These are phyloP conservation scores for Chrosomus eos DNA, from an alignment of 2,797 vertebrate species.

Conservation along the genomic window DNA sequence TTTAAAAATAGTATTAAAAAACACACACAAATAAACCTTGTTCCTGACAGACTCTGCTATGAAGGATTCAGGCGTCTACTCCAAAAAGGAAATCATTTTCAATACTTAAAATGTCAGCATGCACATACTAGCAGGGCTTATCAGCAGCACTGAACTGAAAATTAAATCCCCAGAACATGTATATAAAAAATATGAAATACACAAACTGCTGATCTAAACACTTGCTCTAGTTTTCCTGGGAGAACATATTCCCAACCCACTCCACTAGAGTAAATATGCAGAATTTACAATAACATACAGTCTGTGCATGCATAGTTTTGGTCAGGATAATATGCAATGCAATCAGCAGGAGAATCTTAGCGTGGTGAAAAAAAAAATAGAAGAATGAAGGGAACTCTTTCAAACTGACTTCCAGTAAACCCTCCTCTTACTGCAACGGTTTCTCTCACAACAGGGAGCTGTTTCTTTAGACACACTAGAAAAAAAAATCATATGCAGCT, in stretches of 20 bases:
- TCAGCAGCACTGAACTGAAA: conserved; percentile 7
- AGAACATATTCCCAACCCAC: background rate
- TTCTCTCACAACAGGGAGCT: conserved; percentile 46
- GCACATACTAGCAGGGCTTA: background rate
- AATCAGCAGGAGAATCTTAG: conserved; percentile 52
- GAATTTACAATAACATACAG: conserved; percentile 45
- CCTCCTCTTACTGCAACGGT: conserved; percentile 33
- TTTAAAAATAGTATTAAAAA: background rate
- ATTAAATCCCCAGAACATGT: background rate
- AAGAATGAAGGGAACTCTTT: conserved; percentile 58
- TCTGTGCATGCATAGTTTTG: conserved; percentile 45
- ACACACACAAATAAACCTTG: background rate
- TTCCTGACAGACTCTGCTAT: background rate
- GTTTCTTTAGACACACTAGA: conserved; percentile 31
- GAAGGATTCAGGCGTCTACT: background rate
- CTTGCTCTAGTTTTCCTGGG: conserved; percentile 2
- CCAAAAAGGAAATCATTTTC: conserved; percentile 2
- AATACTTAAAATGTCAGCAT: background rate
- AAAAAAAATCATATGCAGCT: conserved; percentile 29
- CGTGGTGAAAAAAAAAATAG: conserved; percentile 36
- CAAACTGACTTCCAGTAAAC: conserved; percentile 58
- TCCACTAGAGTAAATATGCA: conserved; percentile 32
- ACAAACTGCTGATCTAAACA: conserved; percentile 20
- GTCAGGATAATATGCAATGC: conserved; percentile 39
- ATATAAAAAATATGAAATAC: conserved; percentile 12